These are phyloP conservation scores for Caenorhabditis sp. DNA, from an alignment of 2,888 invertebrate species.

Conservation along the genomic window DNA sequence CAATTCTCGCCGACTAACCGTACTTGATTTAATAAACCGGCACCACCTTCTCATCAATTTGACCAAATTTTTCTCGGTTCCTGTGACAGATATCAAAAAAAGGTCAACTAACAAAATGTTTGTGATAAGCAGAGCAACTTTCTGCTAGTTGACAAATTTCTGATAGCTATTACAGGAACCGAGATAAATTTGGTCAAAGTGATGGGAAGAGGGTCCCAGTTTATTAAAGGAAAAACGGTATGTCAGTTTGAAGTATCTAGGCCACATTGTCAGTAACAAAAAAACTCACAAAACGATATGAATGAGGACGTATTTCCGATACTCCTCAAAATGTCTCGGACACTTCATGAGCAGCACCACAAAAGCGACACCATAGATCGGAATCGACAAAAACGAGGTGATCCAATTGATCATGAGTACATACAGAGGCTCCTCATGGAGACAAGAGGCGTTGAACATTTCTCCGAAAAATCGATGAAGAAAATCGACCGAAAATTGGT, in stretches of 20 bases:
- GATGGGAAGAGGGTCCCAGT: too few relatives aligned
- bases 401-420: neutral
- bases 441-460: conserved; percentile 13
- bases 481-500: neutral
- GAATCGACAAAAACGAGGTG: conserved; percentile 1
- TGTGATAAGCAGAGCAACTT: too few relatives aligned
- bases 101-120: too few relatives aligned
- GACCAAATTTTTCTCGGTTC: too few relatives aligned
- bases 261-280: neutral
- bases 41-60: too few relatives aligned
- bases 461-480: too few relatives aligned
- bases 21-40: too few relatives aligned
- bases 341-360: conserved; percentile 9
- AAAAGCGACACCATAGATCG: conserved; percentile 2
- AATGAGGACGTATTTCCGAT: neutral
- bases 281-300: conserved; percentile 21
- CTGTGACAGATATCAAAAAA: too few relatives aligned
- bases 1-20: too few relatives aligned
- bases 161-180: too few relatives aligned
- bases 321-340: conserved; percentile 11
- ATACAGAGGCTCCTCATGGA: neutral
- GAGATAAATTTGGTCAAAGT: too few relatives aligned
- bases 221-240: neutral
- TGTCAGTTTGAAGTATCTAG: neutral
- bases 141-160: too few relatives aligned